Evolutionary conservation across 2,797 vertebrate species (phyloP), one percentile per base, ranked within the genome.

Genomic region (Tamandua tetradactyla): DNA sequence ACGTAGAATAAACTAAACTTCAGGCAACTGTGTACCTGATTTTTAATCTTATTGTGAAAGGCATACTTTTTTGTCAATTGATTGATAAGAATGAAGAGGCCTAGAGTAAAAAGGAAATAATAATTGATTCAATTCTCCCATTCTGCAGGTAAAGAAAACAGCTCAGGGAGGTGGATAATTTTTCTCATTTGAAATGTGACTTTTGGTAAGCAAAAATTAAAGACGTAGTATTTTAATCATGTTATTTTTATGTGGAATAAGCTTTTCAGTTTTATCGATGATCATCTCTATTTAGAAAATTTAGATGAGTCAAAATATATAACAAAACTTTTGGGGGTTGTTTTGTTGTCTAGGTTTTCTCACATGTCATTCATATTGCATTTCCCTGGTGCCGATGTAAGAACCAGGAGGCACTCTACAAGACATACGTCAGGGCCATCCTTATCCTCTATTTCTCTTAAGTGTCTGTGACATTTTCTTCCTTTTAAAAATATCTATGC

Each of bases 131-230:
- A 66, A 59, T 4, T 68, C 0, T 25, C 20, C 23, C 14, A 55
- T 87, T 94, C 87, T 89, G 9, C 12, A 37, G 20, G 35, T 87
- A 64, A 92, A 81, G 27, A n/a, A 52, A 95, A 68, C 3, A 35
- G 27, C 40, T 62, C 59, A 15, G 13, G 7, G 2, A 69, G 18
- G n/a, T 18, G 18, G 42, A 9, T 20, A 49, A 3, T 49, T 91
- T 85, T 85, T n/a, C 52, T 55, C 17, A 32, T 49, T 57, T 52
- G 14, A 82, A 82, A 35, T 44, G 20, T 76, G 37, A 59, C 5
- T 79, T 68, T 59, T 44, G 11, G 14, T 69, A 8, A 92, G 7
- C 82, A 49, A 64, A 49, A 27, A 18, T 91, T 71, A 66, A 79
- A 81, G 35, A 72, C n/a, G n/a, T 15, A 88, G 25, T 2, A 86